Base-by-base conservation (phyloP, 2,888 invertebrate genomes). In the Catotricha subobsoleta region DNA sequence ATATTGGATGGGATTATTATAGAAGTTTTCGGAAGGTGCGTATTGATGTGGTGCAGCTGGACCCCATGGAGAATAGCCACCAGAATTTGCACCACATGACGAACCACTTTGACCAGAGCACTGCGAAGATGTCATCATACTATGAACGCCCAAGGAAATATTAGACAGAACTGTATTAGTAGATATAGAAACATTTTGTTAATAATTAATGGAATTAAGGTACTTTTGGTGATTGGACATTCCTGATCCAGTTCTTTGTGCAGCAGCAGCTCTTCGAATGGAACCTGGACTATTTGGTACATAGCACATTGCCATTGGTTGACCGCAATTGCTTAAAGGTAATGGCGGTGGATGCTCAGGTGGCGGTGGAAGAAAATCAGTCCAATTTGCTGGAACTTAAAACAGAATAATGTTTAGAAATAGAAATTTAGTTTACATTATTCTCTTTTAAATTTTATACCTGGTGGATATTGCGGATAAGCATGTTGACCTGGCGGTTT, bases 331-430 rank as follows among this genome's bases (percentile, higher is more conserved):
- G 6, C 43, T 40, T 43, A 49, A 48, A 10, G 63, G 67, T 43
- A 67, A 61, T 39, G 72, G 71, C 16, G 72, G 72, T 21, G 71
- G 71, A 55, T 71, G 70, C 50, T 70, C 69, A 20, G 72, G 71
- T 42, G 72, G 71, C 39, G 72, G 71, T 23, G 71, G 71, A 48
- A 71, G 63, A 43, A 71, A 67, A 54, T 71, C 71, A 31, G 66
- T 65, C 69, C 69, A 71, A 54, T 67, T 69, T 21, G 69, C 67
- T 38, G 65, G 25, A 7, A 25, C 8, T 8, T 25, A 25, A 25
- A 25, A 10, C 25, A 10, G 8, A 25, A 25, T 25, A 8, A 25
- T 25, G 10, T 8, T 25, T 8, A 8, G 10, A 25, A 25, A 25
- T 8, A 25, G 25, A 6, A 25, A 25, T 8, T 25, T 8, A 25